Evolutionary conservation across 2,113 vertebrate genomes (phyloP), one percentile per base, ranked within the genome.

Genomic region (Pseudorasbora parva): DNA sequence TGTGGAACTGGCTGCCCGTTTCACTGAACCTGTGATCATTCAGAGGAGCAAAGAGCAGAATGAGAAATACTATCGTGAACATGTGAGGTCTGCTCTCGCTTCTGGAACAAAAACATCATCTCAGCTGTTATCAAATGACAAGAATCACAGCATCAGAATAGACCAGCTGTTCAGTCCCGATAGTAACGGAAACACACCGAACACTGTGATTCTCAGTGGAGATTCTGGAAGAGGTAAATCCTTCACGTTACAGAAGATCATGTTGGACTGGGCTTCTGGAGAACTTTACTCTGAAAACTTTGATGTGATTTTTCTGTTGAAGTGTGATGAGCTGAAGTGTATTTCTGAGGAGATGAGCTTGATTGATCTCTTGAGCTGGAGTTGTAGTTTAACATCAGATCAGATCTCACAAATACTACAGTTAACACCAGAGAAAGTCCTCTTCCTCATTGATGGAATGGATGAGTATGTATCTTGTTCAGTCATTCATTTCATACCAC

Each of bases 171-270:
- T 86, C 45, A 45, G 25, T 23, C 41, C 66, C 4, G 75, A 74
- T 19, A 66, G 51, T 17, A 12, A 64, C 8, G 56, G 56, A 19
- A 7, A 14, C 8, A 27, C 56, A 7, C 85, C 84, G 2, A 87
- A 84, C 76, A 91, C 90, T 0, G 91, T 93, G 3, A 87, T 93
- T 68, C 80, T 93, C 51, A 91, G 90, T 82, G 93, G 93, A 9
- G 87, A 92, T 2, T 90, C 90, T 37, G 93, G 93, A 86, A 91
- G 90, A n/a, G 92, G 93, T 60, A 93, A 93, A 77, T 91, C 92
- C 21, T 89, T 91, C 86, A 92, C 86, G 0, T 87, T 86, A 49
- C 89, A 88, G 54, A 93, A 94, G 49, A 91, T 93, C 78, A 87
- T 93, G 86, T 82, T 88, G 5, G 92, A 91, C 88, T 93, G 93